phyloP scores from a whole-genome alignment of 2,888 invertebrate genomes.

The Drosophila merina region DNA sequence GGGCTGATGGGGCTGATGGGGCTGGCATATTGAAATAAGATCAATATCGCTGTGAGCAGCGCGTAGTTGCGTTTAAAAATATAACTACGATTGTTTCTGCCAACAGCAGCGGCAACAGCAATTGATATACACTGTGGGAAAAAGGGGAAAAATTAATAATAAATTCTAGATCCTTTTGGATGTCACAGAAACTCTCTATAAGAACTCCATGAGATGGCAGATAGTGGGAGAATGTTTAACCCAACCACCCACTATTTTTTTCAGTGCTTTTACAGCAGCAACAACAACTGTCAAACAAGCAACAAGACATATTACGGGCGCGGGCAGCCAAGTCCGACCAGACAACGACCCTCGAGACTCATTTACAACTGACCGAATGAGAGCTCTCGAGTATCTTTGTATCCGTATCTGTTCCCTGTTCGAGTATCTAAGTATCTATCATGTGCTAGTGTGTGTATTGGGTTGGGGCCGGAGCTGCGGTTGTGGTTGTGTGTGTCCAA shows the following conservation, averaged over 20 bases:
- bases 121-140: not conserved
- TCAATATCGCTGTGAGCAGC: slow-evolving; percentile 73
- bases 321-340: slow-evolving; percentile 46
- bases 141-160: no score
- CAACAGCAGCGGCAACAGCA: slow-evolving; percentile 25
- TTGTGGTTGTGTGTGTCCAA: slow-evolving; percentile 49
- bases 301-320: slow-evolving; percentile 76
- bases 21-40: slow-evolving; percentile 75
- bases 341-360: slow-evolving; percentile 69
- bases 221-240: no score
- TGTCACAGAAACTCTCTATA: no score
- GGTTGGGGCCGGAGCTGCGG: no score
- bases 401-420: not conserved
- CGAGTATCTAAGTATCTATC: slow-evolving; percentile 29
- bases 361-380: slow-evolving; percentile 73
- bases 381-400: slow-evolving; percentile 5
- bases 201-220: no score
- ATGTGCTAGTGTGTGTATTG: slow-evolving; percentile 39
- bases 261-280: slow-evolving; percentile 11
- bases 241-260: not conserved
- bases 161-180: no score
- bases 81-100: slow-evolving; percentile 72
- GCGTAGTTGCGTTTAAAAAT: slow-evolving; percentile 76
- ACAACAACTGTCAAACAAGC: slow-evolving; percentile 57
- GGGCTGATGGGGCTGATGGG: slow-evolving; percentile 16